phyloP scores from a whole-genome alignment of 2,797 vertebrate species.

The Oryzias sinensis region DNA sequence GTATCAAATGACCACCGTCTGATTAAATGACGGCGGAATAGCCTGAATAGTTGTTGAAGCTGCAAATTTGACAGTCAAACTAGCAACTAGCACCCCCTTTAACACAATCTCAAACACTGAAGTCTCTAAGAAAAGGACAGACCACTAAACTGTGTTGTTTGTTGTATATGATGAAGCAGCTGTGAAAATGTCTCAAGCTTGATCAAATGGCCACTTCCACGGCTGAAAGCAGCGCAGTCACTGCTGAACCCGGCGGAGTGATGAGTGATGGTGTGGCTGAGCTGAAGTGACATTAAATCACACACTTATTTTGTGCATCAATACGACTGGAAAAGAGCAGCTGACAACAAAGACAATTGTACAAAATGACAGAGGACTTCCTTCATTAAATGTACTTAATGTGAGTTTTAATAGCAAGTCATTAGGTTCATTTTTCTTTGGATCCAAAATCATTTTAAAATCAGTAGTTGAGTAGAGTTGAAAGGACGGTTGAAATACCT shows the following conservation, averaged over 20 bases:
- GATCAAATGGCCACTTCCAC: slow-evolving; percentile 37
- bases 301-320: slow-evolving; percentile 6
- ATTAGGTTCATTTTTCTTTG: no score
- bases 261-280: slow-evolving; percentile 33
- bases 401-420: no score
- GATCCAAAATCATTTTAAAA: no score
- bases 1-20: neutral
- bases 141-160: slow-evolving; percentile 10
- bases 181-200: slow-evolving; percentile 38
- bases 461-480: no score
- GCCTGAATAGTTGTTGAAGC: neutral
- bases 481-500: no score
- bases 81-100: neutral
- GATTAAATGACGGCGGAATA: neutral
- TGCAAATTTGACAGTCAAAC: slow-evolving; percentile 4
- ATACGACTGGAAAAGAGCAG: no score
- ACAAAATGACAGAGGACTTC: no score
- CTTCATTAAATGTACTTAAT: no score
- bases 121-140: neutral
- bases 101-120: neutral
- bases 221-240: slow-evolving; percentile 19
- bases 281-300: slow-evolving; percentile 23
- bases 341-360: no score
- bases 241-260: slow-evolving; percentile 28
- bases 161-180: slow-evolving; percentile 22